Evolutionary conservation across 2,797 vertebrate genomes (phyloP).

Genomic region (Lithobates sylvaticus): DNA sequence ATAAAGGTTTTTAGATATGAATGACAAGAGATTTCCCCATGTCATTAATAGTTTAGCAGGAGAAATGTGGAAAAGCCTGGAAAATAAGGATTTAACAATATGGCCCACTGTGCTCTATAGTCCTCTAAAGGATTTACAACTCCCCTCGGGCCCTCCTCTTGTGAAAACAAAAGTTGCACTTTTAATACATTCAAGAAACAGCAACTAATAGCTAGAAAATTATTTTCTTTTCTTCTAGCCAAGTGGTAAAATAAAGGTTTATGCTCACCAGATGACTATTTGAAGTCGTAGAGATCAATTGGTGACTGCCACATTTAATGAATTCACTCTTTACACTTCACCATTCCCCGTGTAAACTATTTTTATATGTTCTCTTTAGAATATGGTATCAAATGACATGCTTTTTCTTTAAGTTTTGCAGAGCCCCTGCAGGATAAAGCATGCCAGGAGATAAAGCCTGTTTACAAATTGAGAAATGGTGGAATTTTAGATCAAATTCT

Average conservation of each 20-base stretch:
- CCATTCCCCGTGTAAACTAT: constrained; percentile 29
- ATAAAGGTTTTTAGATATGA: background rate
- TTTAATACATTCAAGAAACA: background rate
- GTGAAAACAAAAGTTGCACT: constrained; percentile 30
- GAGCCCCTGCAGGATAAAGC: constrained; percentile 28
- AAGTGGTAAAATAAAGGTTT: constrained; percentile 25
- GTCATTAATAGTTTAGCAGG: background rate
- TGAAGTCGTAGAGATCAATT: constrained; percentile 21
- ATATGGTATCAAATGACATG: constrained; percentile 41
- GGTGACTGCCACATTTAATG: constrained; percentile 30
- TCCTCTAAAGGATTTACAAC: background rate
- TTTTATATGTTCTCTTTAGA: constrained; percentile 46
- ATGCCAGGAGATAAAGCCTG: constrained; percentile 5
- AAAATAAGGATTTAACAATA: background rate
- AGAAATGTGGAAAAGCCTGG: background rate
- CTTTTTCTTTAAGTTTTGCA: constrained; percentile 30
- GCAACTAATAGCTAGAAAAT: constrained; percentile 16
- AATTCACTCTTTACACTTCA: constrained; percentile 22
- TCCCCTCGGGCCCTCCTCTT: background rate
- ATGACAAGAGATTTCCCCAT: background rate
- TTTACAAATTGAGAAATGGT: constrained; percentile 18
- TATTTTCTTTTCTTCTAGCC: constrained; percentile 2
- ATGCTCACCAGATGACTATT: constrained; percentile 1
- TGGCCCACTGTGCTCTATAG: constrained; percentile 9
- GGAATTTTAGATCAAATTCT: constrained; percentile 23